Evolutionary conservation across 2,113 vertebrate species (phyloP).

Genomic region (Neolamprologus sp.): DNA sequence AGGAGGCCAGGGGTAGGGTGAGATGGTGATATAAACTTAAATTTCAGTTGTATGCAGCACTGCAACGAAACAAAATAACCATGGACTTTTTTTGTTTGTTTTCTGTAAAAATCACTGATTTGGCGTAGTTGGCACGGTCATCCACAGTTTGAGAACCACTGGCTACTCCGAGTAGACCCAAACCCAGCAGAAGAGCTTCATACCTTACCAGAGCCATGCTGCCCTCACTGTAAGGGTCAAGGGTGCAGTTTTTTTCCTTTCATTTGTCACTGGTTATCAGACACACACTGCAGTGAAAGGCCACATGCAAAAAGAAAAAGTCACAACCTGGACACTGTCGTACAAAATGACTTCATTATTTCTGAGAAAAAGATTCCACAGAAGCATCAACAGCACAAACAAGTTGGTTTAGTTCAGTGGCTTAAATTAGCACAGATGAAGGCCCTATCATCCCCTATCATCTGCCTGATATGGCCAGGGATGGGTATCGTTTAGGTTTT

Average conservation of each 20-base stretch:
- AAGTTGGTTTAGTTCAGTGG: background rate
- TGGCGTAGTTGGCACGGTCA: fast-evolving
- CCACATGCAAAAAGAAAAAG: background rate
- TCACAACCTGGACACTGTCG: background rate
- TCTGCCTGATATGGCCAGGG: background rate
- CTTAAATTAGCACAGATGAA: background rate
- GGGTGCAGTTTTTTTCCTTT: background rate
- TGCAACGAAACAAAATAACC: fast-evolving
- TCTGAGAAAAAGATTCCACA: background rate
- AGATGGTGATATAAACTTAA: background rate
- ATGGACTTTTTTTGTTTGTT: fast-evolving
- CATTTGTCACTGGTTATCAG: background rate
- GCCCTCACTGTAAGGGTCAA: background rate
- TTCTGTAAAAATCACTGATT: background rate
- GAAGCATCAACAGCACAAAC: background rate
- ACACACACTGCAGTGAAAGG: background rate
- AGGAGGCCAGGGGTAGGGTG: background rate
- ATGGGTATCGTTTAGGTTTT: background rate
- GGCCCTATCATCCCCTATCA: background rate
- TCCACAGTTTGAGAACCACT: background rate
- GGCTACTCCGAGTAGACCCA: background rate
- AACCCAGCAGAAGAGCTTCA: background rate
- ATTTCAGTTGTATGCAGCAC: background rate
- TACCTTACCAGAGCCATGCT: fast-evolving
- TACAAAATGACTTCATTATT: background rate